Percentiles rank a stretch among this genome's conserved stretches.
phyloP scores from a whole-genome alignment of 1,140 invertebrate species.

The Euura saliciscinereae region DNA sequence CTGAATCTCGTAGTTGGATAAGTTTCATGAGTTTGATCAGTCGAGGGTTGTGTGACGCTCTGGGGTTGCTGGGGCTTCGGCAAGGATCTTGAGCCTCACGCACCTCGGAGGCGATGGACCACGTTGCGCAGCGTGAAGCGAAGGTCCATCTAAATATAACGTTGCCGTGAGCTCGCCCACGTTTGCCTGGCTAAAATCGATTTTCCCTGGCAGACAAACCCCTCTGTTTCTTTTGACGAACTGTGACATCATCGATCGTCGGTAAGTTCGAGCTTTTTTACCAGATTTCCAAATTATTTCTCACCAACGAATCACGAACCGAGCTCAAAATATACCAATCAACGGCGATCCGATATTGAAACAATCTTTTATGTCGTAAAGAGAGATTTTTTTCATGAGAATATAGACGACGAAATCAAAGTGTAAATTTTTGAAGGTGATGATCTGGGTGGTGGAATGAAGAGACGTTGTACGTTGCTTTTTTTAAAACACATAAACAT shows the following conservation, averaged over 20 bases:
- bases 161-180: slow-evolving; percentile 34
- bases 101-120: background rate
- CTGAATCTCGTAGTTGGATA: background rate
- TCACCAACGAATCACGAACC: no score
- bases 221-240: background rate
- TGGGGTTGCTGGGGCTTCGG: background rate
- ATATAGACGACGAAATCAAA: background rate
- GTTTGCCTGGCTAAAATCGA: slow-evolving; percentile 44
- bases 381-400: background rate
- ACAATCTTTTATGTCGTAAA: background rate
- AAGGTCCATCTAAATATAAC: slow-evolving; percentile 47
- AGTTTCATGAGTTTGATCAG: background rate
- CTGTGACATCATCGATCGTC: background rate
- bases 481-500: slow-evolving; percentile 35
- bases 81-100: background rate
- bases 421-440: background rate
- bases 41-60: background rate
- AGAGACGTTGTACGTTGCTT: background rate
- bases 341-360: no score
- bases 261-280: background rate
- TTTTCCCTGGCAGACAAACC: slow-evolving; percentile 18
- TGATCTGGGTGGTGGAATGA: background rate
- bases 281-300: background rate
- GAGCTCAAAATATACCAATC: no score
- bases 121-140: slow-evolving; percentile 16